A percentile compares a stretch with the other conserved stretches of the same genome.
These are phyloP conservation scores for Lepidocyrtoides sp. DNA, from an alignment of 2,888 invertebrate species.

Conservation along the genomic window DNA sequence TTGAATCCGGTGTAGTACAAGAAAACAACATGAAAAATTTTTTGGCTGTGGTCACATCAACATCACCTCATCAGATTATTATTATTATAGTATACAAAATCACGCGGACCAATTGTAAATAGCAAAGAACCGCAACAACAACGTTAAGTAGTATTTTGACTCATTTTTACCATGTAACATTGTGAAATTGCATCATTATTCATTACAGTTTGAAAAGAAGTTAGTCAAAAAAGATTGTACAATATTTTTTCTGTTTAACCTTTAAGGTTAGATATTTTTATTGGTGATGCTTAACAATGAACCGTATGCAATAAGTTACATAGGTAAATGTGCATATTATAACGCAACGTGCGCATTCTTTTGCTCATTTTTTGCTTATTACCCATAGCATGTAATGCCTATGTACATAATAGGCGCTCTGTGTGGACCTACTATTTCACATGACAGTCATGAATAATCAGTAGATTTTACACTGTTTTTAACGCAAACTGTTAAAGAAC, in stretches of 20 bases:
- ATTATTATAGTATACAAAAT: conserved; percentile 20
- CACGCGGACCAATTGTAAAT: conserved; percentile 30
- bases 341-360: not conserved
- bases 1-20: conserved; percentile 70
- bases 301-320: not conserved
- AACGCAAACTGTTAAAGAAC: conserved; percentile 80
- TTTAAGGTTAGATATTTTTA: conserved; percentile 23
- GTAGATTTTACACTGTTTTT: conserved; percentile 82
- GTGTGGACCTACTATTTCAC: conserved; percentile 8
- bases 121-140: conserved; percentile 35
- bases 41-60: conserved; percentile 57
- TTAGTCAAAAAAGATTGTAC: not conserved
- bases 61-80: not conserved
- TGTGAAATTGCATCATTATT: conserved; percentile 10
- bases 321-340: not conserved
- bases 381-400: too few relatives aligned
- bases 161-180: not conserved
- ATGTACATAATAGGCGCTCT: not conserved
- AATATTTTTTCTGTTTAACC: conserved; percentile 25
- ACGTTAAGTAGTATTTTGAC: not conserved
- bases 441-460: conserved; percentile 18
- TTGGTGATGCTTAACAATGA: conserved; percentile 35
- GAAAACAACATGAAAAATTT: conserved; percentile 50
- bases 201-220: conserved; percentile 39
- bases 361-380: not conserved